These are phyloP conservation scores for Papilio elwesi DNA, from an alignment of 2,888 invertebrate genomes.

Conservation along the genomic window DNA sequence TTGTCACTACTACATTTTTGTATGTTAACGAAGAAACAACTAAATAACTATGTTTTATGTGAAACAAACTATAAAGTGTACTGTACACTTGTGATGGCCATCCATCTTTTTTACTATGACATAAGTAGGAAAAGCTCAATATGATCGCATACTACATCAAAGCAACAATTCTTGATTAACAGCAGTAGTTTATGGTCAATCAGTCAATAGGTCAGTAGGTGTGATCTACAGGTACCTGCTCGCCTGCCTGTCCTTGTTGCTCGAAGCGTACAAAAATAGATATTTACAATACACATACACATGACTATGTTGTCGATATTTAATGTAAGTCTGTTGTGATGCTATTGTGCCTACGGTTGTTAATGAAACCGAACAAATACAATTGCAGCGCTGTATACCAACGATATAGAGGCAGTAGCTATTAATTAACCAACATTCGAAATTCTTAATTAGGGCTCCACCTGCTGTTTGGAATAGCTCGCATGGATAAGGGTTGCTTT, in stretches of 20 bases:
- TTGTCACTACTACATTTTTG: background rate
- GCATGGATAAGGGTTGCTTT: conserved; percentile 28
- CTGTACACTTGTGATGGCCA: background rate
- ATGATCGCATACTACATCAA: too few relatives aligned
- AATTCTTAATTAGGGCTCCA: conserved; percentile 57
- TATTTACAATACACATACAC: too few relatives aligned
- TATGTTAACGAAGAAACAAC: background rate
- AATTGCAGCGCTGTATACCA: background rate
- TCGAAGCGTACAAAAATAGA: background rate
- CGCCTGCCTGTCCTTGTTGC: background rate
- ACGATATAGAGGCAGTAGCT: conserved; percentile 3
- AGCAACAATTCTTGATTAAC: too few relatives aligned
- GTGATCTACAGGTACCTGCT: too few relatives aligned
- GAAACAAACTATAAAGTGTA: background rate
- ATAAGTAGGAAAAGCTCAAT: too few relatives aligned
- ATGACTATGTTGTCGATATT: background rate
- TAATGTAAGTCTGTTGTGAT: too few relatives aligned
- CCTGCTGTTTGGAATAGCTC: conserved; percentile 49
- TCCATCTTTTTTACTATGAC: too few relatives aligned
- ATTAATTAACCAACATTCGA: conserved; percentile 57
- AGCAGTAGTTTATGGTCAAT: too few relatives aligned
- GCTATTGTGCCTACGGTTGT: background rate
- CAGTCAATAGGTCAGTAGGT: too few relatives aligned
- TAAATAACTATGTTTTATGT: background rate
- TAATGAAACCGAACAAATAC: conserved; percentile 1